These are phyloP conservation scores for Spinibarbus caldwelli DNA, from an alignment of 2,797 vertebrate genomes.

Conservation along the genomic window DNA sequence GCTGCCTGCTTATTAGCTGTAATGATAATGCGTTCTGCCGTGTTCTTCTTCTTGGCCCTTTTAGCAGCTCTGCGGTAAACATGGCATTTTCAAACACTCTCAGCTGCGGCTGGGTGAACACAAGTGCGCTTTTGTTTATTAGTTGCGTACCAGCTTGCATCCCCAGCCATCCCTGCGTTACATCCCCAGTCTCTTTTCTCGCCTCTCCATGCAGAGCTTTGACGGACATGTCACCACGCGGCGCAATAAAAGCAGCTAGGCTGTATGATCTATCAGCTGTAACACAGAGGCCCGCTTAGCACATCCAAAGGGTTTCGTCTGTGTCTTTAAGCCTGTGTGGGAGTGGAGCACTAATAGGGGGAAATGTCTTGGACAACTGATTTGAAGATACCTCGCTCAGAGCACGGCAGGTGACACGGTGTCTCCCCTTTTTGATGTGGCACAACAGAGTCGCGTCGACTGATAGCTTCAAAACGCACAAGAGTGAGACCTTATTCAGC, in stretches of 20 bases:
- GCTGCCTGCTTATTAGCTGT: neutral
- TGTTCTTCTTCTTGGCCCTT: neutral
- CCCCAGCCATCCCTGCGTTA: constrained; percentile 32
- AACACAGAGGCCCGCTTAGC: constrained; percentile 77
- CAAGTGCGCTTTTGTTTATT: constrained; percentile 29
- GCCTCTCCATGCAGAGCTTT: constrained; percentile 64
- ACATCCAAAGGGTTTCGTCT: constrained; percentile 81
- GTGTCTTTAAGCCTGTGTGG: constrained; percentile 88
- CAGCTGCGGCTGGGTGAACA: constrained; percentile 12
- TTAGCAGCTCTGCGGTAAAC: constrained; percentile 1
- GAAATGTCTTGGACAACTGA: constrained; percentile 99
- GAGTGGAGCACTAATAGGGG: constrained; percentile 92
- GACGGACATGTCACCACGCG: constrained; percentile 68
- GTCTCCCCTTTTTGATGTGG: constrained; percentile 90
- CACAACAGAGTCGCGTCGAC: constrained; percentile 97
- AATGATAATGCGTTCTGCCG: neutral
- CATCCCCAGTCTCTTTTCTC: constrained; percentile 58
- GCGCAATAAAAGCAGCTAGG: constrained; percentile 68
- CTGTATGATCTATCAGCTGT: constrained; percentile 84
- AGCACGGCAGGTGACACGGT: constrained; percentile 95
- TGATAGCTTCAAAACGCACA: constrained; percentile 92
- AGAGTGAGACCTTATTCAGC: constrained; percentile 91
- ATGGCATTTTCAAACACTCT: neutral
- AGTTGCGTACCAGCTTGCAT: neutral
- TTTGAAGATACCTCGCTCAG: constrained; percentile 98